Evolutionary conservation across 2,888 invertebrate species (phyloP).

Genomic region (Xylocampa areola): DNA sequence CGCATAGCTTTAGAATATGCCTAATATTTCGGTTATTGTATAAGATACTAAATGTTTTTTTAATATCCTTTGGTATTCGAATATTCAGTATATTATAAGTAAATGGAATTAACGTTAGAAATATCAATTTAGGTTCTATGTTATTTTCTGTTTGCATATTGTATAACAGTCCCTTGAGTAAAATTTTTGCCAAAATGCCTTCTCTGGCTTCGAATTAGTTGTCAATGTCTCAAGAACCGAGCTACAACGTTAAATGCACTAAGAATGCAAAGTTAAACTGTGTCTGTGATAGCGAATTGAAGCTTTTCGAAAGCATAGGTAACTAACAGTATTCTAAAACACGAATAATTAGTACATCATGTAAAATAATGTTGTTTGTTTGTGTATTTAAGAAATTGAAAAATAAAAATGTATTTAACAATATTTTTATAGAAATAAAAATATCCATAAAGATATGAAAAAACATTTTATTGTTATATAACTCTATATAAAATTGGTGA

Average conservation of each 20-base stretch:
- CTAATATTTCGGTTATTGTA: constrained; percentile 52
- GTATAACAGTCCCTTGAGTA: constrained; percentile 11
- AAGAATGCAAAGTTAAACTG: constrained; percentile 60
- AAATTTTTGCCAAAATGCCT: constrained; percentile 29
- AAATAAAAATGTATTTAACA: constrained; percentile 63
- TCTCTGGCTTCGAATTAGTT: constrained; percentile 34
- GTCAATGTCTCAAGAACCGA: constrained; percentile 30
- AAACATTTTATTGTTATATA: constrained; percentile 47
- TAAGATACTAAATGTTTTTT: constrained; percentile 40
- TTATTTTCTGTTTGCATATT: constrained; percentile 31
- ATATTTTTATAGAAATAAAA: constrained; percentile 64
- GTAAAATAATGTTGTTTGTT: constrained; percentile 60
- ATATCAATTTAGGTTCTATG: constrained; percentile 25
- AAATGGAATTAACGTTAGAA: constrained; percentile 17
- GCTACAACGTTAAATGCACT: constrained; percentile 45
- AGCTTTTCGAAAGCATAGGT: constrained; percentile 80
- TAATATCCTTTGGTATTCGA: constrained; percentile 18
- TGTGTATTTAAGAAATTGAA: constrained; percentile 68
- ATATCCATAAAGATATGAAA: constrained; percentile 43
- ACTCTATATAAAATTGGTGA: constrained; percentile 36
- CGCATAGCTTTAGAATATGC: constrained; percentile 52
- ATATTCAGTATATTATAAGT: constrained; percentile 31
- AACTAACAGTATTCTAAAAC: constrained; percentile 82
- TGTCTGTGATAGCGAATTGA: constrained; percentile 86
- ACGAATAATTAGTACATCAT: constrained; percentile 67